Base-by-base conservation (phyloP, 2,888 invertebrate genomes). In the Slavum lentiscoides region DNA sequence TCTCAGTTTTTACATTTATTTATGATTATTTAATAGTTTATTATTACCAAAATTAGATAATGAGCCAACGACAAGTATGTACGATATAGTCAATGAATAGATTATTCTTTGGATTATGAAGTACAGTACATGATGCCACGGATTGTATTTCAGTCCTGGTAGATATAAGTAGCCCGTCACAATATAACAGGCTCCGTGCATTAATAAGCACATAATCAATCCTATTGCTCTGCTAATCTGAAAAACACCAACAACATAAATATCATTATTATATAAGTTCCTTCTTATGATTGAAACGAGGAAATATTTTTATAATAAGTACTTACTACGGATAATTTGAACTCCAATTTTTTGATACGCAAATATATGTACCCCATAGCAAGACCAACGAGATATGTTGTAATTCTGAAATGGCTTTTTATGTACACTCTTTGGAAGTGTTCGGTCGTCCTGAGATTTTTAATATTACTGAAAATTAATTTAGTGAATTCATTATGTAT, bases 381-480 rank as follows among this genome's bases (percentile, higher is more conserved):
- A 49, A 84, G 83, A 17, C 85, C 85, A 30, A 84, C 70, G 61
- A 85, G 77, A 82, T 85, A 85, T 11, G 85, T 84, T 13, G 83
- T 84, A 21, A 84, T 84, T 58, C 85, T 82, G 74, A 83, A 82
- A 74, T 85, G 84, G n/a, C 83, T 84, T 74, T 84, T 84, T 55
- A 84, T 84, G 64, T 85, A 85, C 1, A 84, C 68, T 43, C 66
- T 58, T 30, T 75, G 67, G 9, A 75, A 75, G 43, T 67, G 66
- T 67, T 75, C 75, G 1, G 75, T 67, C 4, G 39, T 58, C 15
- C 75, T 67, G 23, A 67, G 19, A 30, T 67, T 75, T 23, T 67
- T 67, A 0, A 67, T 67, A 17, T 58, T 67, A 15, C 75, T 75
- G n/a, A 59, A 75, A 73, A 17, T 21, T 21, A 55, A 17, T 55